A percentile compares a stretch with the other conserved stretches of the same genome.
phyloP scores from a whole-genome alignment of 2,888 invertebrate species.

The Eutolmus rufibarbis region DNA sequence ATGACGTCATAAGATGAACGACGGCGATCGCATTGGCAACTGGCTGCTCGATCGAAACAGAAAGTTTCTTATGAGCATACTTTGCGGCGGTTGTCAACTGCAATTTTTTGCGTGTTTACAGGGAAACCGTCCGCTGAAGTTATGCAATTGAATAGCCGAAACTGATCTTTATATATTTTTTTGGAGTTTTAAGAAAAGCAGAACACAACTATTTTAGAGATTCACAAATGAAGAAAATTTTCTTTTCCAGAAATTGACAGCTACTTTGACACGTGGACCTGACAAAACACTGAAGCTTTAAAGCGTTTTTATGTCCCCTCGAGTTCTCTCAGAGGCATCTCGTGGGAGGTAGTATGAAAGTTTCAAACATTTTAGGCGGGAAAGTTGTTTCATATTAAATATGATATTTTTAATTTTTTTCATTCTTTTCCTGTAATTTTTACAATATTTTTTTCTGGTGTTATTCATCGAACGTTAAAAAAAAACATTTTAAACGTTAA shows the following conservation, averaged over 20 bases:
- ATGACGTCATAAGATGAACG: slow-evolving; percentile 56
- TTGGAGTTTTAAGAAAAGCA: background rate
- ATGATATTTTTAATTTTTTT: too few relatives aligned
- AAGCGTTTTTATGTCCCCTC: background rate
- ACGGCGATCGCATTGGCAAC: slow-evolving; percentile 54
- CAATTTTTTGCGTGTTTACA: background rate
- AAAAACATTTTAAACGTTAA: too few relatives aligned
- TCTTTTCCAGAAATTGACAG: background rate
- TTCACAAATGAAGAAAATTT: background rate
- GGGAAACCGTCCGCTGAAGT: background rate
- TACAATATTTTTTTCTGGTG: too few relatives aligned
- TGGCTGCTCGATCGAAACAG: slow-evolving; percentile 54
- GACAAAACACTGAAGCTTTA: background rate
- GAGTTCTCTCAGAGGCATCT: background rate
- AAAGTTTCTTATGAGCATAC: slow-evolving; percentile 56
- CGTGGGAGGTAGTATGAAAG: background rate
- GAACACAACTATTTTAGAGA: background rate
- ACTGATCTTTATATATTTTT: background rate
- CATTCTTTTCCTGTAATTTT: too few relatives aligned
- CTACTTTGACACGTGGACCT: background rate
- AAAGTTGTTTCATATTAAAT: too few relatives aligned
- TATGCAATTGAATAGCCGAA: background rate
- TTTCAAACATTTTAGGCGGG: background rate
- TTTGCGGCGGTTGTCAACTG: slow-evolving; percentile 46
- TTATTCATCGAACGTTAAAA: too few relatives aligned